Conservation (phyloP, 2,113 vertebrate species). For the Dromaius novaehollandiae region DNA sequence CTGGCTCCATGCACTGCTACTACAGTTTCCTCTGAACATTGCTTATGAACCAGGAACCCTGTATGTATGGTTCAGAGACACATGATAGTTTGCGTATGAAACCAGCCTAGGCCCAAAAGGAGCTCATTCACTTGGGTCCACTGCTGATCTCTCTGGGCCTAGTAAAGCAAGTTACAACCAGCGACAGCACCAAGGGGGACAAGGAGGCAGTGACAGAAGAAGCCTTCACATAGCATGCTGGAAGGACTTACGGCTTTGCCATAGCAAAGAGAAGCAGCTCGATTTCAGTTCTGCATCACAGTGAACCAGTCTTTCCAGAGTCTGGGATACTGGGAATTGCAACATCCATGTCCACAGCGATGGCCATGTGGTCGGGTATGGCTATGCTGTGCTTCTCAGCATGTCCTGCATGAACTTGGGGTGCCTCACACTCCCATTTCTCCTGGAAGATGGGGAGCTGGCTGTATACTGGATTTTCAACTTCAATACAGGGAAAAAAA, state of each 20-base stretch:
- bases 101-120: not conserved
- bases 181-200: fast-evolving
- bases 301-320: not conserved
- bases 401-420: fast-evolving
- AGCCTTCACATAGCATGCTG: not conserved
- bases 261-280: not conserved
- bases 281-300: not conserved
- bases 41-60: not conserved
- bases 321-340: not conserved
- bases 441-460: not conserved
- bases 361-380: not conserved
- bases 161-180: not conserved
- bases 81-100: fast-evolving
- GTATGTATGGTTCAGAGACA: fast-evolving
- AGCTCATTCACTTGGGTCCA: fast-evolving
- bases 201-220: fast-evolving
- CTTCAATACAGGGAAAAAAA: not conserved
- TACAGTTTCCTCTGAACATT: not conserved
- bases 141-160: not conserved
- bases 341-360: fast-evolving
- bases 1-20: fast-evolving
- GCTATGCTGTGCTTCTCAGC: not conserved
- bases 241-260: not conserved
- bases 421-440: not conserved
- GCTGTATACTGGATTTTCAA: not conserved